phyloP scores from a whole-genome alignment of 2,888 invertebrate genomes.

The Pristionchus exspectatus region DNA sequence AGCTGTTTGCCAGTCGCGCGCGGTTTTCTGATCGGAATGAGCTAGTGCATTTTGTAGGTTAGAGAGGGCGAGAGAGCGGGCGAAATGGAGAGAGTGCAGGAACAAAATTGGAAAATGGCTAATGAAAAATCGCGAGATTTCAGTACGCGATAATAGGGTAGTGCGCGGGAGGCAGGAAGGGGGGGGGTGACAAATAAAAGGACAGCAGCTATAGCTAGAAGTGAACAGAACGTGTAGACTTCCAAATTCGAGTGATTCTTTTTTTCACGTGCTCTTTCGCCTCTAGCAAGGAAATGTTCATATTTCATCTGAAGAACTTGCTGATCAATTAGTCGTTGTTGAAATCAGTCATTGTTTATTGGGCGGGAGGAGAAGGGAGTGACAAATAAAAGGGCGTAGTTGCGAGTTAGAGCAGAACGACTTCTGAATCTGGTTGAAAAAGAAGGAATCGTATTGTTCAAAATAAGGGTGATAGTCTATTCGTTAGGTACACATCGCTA shows the following conservation, averaged over 20 bases:
- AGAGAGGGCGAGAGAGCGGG: neutral
- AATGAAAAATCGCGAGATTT: conserved; percentile 2
- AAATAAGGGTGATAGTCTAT: neutral
- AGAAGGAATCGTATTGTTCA: neutral
- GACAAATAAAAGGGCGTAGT: neutral
- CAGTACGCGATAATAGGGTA: neutral
- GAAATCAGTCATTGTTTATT: neutral
- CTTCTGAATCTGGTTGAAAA: neutral
- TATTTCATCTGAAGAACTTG: neutral
- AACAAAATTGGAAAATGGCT: neutral
- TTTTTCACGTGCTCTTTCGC: too few relatives aligned
- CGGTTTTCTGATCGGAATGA: conserved; percentile 1
- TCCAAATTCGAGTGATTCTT: too few relatives aligned
- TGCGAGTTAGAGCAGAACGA: neutral
- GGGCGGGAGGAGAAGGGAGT: too few relatives aligned
- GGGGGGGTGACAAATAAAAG: neutral
- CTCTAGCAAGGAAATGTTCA: too few relatives aligned
- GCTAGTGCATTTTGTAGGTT: neutral
- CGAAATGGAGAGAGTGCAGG: neutral
- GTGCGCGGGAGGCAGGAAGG: neutral
- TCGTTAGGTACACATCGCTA: too few relatives aligned
- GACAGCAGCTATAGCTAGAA: neutral
- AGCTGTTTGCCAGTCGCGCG: neutral
- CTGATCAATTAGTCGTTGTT: too few relatives aligned
- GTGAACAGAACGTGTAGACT: too few relatives aligned